phyloP scores from a whole-genome alignment of 92 coral and sea anemone genomes.

The Epizoanthus scotinus region DNA sequence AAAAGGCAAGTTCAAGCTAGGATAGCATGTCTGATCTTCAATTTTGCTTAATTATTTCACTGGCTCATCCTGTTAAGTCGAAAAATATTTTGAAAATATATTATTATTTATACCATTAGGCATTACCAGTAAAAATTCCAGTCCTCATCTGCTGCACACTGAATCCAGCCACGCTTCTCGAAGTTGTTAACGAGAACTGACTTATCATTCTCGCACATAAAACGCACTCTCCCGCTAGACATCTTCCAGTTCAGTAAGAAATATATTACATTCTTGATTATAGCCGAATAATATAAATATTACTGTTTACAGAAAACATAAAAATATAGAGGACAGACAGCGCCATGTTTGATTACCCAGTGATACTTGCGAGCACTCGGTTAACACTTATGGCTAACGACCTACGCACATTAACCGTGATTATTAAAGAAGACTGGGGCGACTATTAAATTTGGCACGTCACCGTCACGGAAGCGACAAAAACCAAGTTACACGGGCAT shows the following conservation, averaged over 20 bases:
- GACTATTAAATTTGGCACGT: no score
- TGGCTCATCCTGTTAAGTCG: no score
- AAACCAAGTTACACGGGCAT: no score
- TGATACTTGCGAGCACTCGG: background rate
- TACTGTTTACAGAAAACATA: background rate
- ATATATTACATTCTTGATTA: no score
- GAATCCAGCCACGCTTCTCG: constrained; percentile 98
- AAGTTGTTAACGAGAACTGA: constrained; percentile 96
- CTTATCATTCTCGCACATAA: constrained; percentile 86
- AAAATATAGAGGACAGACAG: background rate
- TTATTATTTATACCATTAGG: no score
- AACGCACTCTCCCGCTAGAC: constrained; percentile 79
- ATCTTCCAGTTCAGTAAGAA: constrained; percentile 10
- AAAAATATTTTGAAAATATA: background rate
- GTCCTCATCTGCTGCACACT: constrained; percentile 95
- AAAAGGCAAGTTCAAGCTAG: no score
- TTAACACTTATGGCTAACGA: no score
- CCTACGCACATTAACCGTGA: no score
- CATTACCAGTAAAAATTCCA: constrained; percentile 96
- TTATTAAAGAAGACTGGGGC: no score
- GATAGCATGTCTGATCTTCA: no score
- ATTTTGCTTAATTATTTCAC: no score
- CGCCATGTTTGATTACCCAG: background rate
- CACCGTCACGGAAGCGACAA: no score
- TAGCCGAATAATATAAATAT: background rate